These are phyloP conservation scores for Antitype chi DNA, from an alignment of 2,888 invertebrate genomes.

Conservation along the genomic window DNA sequence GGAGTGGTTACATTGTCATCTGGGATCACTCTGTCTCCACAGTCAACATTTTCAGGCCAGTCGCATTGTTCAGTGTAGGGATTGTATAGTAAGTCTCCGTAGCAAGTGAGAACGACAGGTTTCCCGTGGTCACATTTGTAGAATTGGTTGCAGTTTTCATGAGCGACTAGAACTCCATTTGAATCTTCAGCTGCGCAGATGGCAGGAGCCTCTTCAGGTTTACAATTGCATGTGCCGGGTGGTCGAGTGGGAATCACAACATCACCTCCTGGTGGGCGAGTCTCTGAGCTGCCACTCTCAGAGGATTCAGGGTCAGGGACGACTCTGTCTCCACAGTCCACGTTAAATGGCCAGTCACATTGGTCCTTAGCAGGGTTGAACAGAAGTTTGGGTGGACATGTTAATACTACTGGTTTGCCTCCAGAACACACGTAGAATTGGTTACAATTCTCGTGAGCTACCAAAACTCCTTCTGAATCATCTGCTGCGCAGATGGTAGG, in stretches of 20 bases:
- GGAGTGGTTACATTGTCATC: not conserved
- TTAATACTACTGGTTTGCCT: constrained; percentile 64
- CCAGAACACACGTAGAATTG: constrained; percentile 71
- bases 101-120: too few species aligned
- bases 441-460: constrained; percentile 76
- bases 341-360: constrained; percentile 75
- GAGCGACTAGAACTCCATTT: constrained; percentile 68
- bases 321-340: constrained; percentile 70
- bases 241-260: constrained; percentile 1
- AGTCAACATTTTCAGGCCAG: constrained; percentile 72
- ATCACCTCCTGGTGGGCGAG: not conserved
- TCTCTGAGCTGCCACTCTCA: constrained; percentile 13
- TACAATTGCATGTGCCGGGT: constrained; percentile 17
- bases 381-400: constrained; percentile 63
- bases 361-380: constrained; percentile 68
- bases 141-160: constrained; percentile 75
- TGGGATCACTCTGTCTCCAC: constrained; percentile 61
- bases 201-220: constrained; percentile 67
- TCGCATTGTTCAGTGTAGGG: constrained; percentile 70
- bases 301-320: too few species aligned
- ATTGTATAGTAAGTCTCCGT: constrained; percentile 65
- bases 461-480: constrained; percentile 66
- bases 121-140: constrained; percentile 66
- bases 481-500: constrained; percentile 68
- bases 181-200: constrained; percentile 70